Percentiles rank a stretch among this genome's conserved stretches.
Evolutionary conservation across 1,140 invertebrate species (phyloP).

Genomic region (Holcopasites calliopsidis): DNA sequence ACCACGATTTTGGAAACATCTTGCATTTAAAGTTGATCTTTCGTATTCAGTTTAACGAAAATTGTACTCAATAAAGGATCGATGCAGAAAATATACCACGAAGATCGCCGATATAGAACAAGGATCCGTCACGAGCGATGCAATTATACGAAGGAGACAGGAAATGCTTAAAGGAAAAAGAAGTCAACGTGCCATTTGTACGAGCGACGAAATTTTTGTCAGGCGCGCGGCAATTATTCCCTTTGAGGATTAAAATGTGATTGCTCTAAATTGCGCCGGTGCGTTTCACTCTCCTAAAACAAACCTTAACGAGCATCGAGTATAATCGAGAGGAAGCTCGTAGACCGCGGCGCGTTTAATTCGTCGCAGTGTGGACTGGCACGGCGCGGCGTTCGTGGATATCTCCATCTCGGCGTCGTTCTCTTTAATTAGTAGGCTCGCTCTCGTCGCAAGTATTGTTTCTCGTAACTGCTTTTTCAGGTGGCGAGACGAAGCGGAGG

Average conservation of each 20-base stretch:
- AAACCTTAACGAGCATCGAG: neutral
- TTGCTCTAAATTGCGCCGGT: neutral
- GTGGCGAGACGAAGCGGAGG: neutral
- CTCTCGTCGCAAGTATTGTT: conserved; percentile 27
- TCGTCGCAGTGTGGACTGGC: neutral
- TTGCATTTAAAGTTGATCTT: no score
- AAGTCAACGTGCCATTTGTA: neutral
- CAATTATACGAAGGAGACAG: neutral
- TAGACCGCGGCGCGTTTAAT: neutral
- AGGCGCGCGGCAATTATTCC: neutral
- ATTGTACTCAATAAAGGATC: no score
- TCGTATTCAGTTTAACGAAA: no score
- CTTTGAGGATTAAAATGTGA: neutral
- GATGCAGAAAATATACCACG: no score
- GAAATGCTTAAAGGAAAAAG: no score
- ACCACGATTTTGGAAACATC: no score
- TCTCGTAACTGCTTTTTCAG: conserved; percentile 30
- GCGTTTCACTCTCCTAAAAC: neutral
- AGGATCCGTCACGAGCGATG: no score
- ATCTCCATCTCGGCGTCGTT: neutral
- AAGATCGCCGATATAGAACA: no score
- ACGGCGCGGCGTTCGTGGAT: neutral
- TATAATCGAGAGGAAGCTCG: neutral
- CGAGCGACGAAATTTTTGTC: neutral
- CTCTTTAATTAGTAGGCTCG: conserved; percentile 35